These are phyloP conservation scores for Neoseiulus cucumeris DNA, from an alignment of 1,140 invertebrate species.

Conservation along the genomic window DNA sequence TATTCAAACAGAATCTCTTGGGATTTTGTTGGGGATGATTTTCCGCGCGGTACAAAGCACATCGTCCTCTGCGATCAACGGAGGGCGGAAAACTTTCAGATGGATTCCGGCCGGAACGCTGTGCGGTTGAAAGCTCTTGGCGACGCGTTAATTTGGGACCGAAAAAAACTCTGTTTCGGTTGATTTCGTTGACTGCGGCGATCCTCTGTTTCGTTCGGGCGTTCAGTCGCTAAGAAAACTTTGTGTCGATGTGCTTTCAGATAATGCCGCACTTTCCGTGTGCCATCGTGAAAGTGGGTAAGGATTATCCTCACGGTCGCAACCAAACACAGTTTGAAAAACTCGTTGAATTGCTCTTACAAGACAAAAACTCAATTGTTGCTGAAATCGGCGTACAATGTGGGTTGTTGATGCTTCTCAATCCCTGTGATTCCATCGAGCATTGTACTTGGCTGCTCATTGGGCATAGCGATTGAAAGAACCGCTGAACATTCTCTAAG, in stretches of 20 bases:
- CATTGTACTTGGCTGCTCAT: neutral
- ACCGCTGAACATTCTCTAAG: neutral
- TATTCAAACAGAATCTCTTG: no score
- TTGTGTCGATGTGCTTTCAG: neutral
- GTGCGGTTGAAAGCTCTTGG: no score
- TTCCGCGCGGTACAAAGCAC: no score
- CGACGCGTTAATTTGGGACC: no score
- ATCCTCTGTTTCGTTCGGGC: no score
- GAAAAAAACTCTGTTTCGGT: no score
- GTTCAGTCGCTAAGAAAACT: no score
- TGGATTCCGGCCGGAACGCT: no score
- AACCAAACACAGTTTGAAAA: conserved; percentile 3
- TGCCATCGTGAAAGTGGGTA: neutral
- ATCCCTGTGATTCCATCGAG: neutral
- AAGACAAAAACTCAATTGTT: neutral
- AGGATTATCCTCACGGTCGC: neutral
- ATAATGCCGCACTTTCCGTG: neutral
- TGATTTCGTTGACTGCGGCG: no score
- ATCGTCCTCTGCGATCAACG: no score
- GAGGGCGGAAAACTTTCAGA: no score
- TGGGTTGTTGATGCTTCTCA: neutral
- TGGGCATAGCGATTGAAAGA: neutral
- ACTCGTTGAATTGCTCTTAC: neutral
- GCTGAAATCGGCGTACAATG: neutral
- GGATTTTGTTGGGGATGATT: no score